Evolutionary conservation across 2,888 invertebrate species (phyloP).

Genomic region (Protula sp.): DNA sequence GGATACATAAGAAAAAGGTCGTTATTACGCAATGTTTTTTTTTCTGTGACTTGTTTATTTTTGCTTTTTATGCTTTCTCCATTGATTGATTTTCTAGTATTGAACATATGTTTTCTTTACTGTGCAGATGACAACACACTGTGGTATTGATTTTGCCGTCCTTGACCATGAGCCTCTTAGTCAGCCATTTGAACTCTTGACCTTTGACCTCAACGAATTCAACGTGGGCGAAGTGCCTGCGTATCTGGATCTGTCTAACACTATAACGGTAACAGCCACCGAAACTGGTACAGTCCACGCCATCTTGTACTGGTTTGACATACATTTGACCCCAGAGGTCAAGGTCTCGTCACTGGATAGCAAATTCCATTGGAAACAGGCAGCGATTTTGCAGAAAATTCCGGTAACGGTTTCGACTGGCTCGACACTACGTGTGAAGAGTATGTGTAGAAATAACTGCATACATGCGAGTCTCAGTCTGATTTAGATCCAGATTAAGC

Average conservation of each 20-base stretch:
- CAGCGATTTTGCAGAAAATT: slow-evolving; percentile 33
- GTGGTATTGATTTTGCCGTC: slow-evolving; percentile 36
- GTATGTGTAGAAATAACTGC: slow-evolving; percentile 36
- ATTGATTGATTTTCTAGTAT: too few relatives aligned
- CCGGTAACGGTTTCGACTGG: slow-evolving; percentile 24
- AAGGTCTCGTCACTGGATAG: slow-evolving; percentile 31
- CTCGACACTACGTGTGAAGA: slow-evolving; percentile 24
- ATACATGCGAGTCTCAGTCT: slow-evolving; percentile 9
- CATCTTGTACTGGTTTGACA: slow-evolving; percentile 43
- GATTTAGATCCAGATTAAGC: neutral
- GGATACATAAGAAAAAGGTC: too few relatives aligned
- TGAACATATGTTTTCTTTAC: neutral
- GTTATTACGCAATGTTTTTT: too few relatives aligned
- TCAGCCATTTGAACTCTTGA: slow-evolving; percentile 34
- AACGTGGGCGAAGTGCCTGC: neutral
- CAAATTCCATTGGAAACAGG: slow-evolving; percentile 37
- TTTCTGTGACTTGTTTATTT: too few relatives aligned
- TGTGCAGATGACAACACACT: slow-evolving; percentile 36
- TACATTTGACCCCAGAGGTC: slow-evolving; percentile 26
- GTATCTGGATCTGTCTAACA: slow-evolving; percentile 13
- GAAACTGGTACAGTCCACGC: slow-evolving; percentile 35
- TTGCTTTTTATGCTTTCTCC: too few relatives aligned
- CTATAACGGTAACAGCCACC: slow-evolving; percentile 24
- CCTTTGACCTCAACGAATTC: slow-evolving; percentile 29
- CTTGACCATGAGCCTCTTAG: slow-evolving; percentile 35